Percentiles rank a stretch among this genome's conserved stretches.
Evolutionary conservation across 2,797 vertebrate genomes (phyloP).

Genomic region (Euthynnus affinis): DNA sequence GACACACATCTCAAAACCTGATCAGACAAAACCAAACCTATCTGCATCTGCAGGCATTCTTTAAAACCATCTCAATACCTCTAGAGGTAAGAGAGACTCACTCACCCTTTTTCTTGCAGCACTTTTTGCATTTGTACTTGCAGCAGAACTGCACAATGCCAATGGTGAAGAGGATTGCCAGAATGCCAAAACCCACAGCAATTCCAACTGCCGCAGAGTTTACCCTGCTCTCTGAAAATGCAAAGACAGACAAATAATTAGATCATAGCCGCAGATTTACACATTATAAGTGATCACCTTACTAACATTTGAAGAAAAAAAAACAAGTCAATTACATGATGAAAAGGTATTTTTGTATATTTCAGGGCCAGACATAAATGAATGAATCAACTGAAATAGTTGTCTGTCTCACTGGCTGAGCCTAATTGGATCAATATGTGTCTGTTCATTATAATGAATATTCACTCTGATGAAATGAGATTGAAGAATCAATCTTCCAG

Average conservation of each 20-base stretch:
- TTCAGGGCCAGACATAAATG: neutral
- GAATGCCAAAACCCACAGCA: conserved; percentile 75
- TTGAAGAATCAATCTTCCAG: conserved; percentile 46
- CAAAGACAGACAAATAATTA: conserved; percentile 14
- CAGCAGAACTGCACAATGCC: conserved; percentile 79
- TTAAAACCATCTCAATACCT: neutral
- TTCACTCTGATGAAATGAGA: conserved; percentile 40
- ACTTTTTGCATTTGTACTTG: conserved; percentile 78
- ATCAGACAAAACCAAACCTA: neutral
- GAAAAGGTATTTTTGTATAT: neutral
- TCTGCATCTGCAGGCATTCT: no score
- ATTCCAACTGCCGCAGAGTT: conserved; percentile 75
- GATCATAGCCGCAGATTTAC: neutral
- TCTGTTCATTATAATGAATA: conserved; percentile 38
- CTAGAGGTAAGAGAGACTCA: neutral
- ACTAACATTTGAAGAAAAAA: conserved; percentile 1
- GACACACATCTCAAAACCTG: neutral
- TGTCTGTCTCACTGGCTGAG: neutral
- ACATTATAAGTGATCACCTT: conserved; percentile 3
- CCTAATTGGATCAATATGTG: conserved; percentile 36
- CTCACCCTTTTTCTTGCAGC: conserved; percentile 80
- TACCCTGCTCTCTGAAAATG: conserved; percentile 64
- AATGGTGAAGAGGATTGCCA: conserved; percentile 79
- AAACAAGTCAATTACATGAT: conserved; percentile 1
- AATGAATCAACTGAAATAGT: conserved; percentile 18